Percentiles rank a stretch among this genome's conserved stretches.
phyloP scores from a whole-genome alignment of 2,888 invertebrate genomes.

The Calameuta pallipes region DNA sequence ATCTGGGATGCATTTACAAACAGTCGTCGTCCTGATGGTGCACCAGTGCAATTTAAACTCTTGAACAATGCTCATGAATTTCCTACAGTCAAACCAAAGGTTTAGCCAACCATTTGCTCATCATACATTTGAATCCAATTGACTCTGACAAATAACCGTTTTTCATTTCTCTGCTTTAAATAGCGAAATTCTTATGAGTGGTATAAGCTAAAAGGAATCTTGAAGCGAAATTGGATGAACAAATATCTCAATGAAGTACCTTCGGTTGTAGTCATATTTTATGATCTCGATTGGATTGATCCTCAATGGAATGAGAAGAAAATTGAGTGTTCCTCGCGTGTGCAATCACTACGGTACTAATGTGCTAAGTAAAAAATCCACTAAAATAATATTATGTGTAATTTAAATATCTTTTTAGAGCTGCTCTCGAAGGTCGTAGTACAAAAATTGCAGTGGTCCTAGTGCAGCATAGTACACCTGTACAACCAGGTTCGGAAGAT shows the following conservation, averaged over 20 bases:
- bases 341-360: constrained; percentile 79
- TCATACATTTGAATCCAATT: neutral
- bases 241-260: constrained; percentile 93
- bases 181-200: constrained; percentile 91
- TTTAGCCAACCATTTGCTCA: neutral
- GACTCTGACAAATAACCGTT: neutral
- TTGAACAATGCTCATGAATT: constrained; percentile 87
- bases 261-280: constrained; percentile 93
- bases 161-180: constrained; percentile 21
- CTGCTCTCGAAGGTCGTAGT: constrained; percentile 78
- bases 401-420: constrained; percentile 65
- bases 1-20: constrained; percentile 94
- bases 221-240: constrained; percentile 94
- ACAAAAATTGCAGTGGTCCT: constrained; percentile 89
- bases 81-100: constrained; percentile 84
- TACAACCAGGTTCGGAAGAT: constrained; percentile 84
- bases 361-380: constrained; percentile 26
- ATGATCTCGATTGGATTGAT: constrained; percentile 98
- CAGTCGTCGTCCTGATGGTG: constrained; percentile 83
- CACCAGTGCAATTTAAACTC: constrained; percentile 85
- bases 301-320: constrained; percentile 94
- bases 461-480: constrained; percentile 85
- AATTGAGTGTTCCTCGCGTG: constrained; percentile 90
- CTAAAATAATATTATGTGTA: neutral
- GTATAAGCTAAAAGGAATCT: constrained; percentile 94